Evolutionary conservation across 2,113 vertebrate species (phyloP).

Genomic region (Trogon melanurus): DNA sequence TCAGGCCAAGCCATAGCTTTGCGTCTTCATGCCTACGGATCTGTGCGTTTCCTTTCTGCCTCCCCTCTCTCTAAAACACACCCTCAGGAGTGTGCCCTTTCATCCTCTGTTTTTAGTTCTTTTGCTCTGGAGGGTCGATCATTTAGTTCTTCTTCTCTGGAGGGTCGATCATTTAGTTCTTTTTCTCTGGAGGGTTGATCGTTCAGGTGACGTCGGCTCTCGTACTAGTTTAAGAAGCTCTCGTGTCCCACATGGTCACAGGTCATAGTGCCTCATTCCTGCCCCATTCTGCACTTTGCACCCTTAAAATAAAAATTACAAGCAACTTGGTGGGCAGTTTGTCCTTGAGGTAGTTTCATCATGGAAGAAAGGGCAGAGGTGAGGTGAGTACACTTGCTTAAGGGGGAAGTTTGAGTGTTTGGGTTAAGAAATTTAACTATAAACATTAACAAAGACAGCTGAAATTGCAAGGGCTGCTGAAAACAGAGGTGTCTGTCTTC

Average conservation of each 20-base stretch:
- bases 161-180: neutral
- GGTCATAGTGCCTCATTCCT: neutral
- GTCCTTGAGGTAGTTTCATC: neutral
- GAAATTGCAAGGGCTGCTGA: neutral
- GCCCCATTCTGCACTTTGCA: neutral
- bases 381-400: neutral
- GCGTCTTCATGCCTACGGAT: neutral
- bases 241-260: fast-evolving
- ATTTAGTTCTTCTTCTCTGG: neutral
- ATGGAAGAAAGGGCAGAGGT: neutral
- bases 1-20: neutral
- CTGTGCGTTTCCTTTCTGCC: neutral
- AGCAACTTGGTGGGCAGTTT: neutral
- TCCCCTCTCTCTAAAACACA: neutral
- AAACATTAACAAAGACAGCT: neutral
- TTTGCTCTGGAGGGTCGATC: neutral
- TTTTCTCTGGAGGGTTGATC: neutral
- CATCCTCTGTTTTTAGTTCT: neutral
- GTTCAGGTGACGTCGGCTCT: neutral
- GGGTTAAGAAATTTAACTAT: neutral
- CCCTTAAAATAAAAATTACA: neutral
- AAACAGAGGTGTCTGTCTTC: neutral
- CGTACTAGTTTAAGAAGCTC: neutral
- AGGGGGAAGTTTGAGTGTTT: neutral
- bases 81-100: fast-evolving